phyloP scores from a whole-genome alignment of 2,797 vertebrate genomes.

The Eidolon dupreanum region DNA sequence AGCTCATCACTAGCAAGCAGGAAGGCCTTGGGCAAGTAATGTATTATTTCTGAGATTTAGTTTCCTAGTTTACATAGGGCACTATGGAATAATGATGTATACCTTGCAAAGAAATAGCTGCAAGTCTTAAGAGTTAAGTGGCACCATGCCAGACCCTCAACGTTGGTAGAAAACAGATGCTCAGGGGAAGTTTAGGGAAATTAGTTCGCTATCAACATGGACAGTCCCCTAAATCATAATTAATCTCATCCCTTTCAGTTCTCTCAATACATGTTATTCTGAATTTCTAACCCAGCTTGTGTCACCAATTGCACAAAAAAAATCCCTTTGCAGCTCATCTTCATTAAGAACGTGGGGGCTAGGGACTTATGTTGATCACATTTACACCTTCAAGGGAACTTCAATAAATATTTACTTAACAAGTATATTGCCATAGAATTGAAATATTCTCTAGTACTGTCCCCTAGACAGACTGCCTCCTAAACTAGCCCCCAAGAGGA shows the following conservation, averaged over 20 bases:
- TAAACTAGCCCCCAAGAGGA: neutral
- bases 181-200: neutral
- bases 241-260: neutral
- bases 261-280: neutral
- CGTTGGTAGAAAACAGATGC: neutral
- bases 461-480: neutral
- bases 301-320: neutral
- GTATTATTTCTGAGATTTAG: neutral
- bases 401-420: neutral
- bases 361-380: neutral
- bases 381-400: neutral
- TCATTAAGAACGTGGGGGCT: too few relatives aligned
- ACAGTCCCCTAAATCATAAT: neutral
- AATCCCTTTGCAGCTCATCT: neutral
- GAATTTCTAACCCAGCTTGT: neutral
- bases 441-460: neutral
- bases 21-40: neutral
- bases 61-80: neutral
- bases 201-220: neutral
- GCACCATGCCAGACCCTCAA: neutral
- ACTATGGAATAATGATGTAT: neutral
- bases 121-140: neutral
- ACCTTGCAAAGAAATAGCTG: neutral
- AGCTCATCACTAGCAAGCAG: neutral
- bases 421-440: fast-evolving